These are phyloP conservation scores for Porites divaricata DNA, from an alignment of 92 coral and sea anemone species.

Conservation along the genomic window DNA sequence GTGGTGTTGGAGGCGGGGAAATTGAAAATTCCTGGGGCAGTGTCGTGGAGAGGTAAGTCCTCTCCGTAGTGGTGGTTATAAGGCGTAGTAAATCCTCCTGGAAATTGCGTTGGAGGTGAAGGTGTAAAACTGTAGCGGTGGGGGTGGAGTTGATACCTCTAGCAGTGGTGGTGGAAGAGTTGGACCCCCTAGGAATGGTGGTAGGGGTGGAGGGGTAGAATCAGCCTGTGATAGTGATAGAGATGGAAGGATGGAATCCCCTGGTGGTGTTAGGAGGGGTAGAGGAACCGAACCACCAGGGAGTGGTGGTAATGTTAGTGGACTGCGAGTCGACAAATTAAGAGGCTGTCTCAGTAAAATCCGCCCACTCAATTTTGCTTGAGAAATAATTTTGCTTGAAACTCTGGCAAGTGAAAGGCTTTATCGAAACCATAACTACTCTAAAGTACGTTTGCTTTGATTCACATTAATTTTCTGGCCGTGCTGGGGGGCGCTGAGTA, in stretches of 20 bases:
- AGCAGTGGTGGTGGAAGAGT: neutral
- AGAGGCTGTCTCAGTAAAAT: too few relatives aligned
- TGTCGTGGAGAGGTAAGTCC: neutral
- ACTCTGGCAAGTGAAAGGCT: too few relatives aligned
- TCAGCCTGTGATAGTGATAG: neutral
- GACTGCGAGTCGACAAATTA: neutral
- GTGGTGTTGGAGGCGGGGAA: neutral
- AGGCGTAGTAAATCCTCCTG: neutral
- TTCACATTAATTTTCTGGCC: too few relatives aligned
- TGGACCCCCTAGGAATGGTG: neutral
- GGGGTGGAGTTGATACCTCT: neutral
- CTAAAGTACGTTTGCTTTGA: too few relatives aligned
- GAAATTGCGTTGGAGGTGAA: neutral
- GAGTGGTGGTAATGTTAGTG: slow-evolving; percentile 21
- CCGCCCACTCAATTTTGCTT: too few relatives aligned
- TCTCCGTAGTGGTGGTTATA: neutral
- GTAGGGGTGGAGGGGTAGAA: neutral
- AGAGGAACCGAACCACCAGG: slow-evolving; percentile 28
- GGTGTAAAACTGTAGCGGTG: neutral
- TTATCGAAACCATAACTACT: too few relatives aligned
- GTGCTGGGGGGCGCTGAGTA: too few relatives aligned
- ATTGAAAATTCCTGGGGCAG: neutral
- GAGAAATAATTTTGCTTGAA: too few relatives aligned
- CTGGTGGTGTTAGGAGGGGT: slow-evolving; percentile 37
- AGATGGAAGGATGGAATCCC: neutral